A percentile compares a stretch with the other conserved stretches of the same genome.
phyloP scores from a whole-genome alignment of 1,140 invertebrate species.

The Formica selysi region DNA sequence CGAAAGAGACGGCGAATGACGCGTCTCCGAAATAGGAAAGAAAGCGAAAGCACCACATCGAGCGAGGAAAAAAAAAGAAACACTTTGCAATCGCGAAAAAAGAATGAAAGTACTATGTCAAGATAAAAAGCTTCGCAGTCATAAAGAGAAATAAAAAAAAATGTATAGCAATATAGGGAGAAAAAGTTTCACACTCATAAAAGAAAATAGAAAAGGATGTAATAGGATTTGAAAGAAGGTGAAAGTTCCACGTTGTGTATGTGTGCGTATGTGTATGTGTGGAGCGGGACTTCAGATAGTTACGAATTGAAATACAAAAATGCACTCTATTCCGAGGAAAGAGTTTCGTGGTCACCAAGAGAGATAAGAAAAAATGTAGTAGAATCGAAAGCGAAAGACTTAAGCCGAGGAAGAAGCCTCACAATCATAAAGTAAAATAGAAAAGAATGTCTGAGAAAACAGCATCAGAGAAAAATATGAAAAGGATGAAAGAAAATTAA shows the following conservation, averaged over 20 bases:
- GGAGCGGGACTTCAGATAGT: not conserved
- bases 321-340: not conserved
- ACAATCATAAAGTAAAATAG: not conserved
- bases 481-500: no score
- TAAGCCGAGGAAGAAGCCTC: not conserved
- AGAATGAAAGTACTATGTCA: conserved; percentile 23
- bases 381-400: not conserved
- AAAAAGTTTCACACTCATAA: not conserved
- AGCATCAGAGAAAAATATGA: no score
- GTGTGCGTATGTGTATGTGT: no score
- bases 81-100: not conserved
- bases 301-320: not conserved
- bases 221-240: not conserved
- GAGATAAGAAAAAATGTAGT: not conserved
- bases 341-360: not conserved
- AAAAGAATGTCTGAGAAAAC: not conserved
- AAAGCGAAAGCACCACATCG: conserved; percentile 7
- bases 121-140: not conserved
- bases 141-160: conserved; percentile 10
- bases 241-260: not conserved
- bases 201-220: not conserved
- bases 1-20: not conserved
- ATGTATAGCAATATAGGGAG: not conserved
- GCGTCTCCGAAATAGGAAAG: conserved; percentile 1
- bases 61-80: conserved; percentile 6